phyloP scores from a whole-genome alignment of 2,888 invertebrate genomes.

The Mystacides longicornis region DNA sequence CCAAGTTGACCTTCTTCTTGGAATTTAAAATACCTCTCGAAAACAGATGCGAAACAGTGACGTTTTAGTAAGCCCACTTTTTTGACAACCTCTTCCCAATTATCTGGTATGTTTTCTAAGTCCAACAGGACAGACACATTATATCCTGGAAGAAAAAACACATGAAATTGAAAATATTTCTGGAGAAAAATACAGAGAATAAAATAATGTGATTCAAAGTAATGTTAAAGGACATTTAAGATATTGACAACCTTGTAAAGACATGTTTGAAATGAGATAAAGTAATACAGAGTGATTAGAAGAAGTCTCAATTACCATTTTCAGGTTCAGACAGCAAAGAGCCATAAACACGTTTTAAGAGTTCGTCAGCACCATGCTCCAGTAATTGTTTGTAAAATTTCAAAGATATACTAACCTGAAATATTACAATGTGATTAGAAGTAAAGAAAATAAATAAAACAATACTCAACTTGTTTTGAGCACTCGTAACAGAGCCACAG shows the following conservation, averaged over 20 bases:
- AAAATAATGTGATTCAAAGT: no score
- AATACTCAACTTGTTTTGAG: no score
- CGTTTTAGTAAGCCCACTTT: constrained; percentile 92
- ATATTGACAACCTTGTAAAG: no score
- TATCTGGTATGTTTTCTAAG: constrained; percentile 82
- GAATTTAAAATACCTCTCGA: constrained; percentile 98
- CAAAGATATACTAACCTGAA: constrained; percentile 92
- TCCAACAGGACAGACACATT: constrained; percentile 92
- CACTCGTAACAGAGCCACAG: no score
- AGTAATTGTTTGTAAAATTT: constrained; percentile 98
- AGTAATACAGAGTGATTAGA: not conserved
- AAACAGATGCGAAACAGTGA: constrained; percentile 98
- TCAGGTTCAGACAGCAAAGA: constrained; percentile 75
- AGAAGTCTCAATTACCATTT: constrained; percentile 53
- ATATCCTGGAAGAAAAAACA: constrained; percentile 58
- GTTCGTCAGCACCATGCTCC: constrained; percentile 95
- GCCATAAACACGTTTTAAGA: constrained; percentile 90
- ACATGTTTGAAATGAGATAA: not conserved
- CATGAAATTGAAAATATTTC: not conserved
- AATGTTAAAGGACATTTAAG: no score
- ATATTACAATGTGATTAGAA: constrained; percentile 25
- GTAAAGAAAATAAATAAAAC: no score
- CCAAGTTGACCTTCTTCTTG: constrained; percentile 89
- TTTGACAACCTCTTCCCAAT: constrained; percentile 84
- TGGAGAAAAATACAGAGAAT: no score